Percentiles rank a stretch among this genome's conserved stretches.
These are phyloP conservation scores for Nothoprocta perdicaria DNA, from an alignment of 2,113 vertebrate species.

Conservation along the genomic window DNA sequence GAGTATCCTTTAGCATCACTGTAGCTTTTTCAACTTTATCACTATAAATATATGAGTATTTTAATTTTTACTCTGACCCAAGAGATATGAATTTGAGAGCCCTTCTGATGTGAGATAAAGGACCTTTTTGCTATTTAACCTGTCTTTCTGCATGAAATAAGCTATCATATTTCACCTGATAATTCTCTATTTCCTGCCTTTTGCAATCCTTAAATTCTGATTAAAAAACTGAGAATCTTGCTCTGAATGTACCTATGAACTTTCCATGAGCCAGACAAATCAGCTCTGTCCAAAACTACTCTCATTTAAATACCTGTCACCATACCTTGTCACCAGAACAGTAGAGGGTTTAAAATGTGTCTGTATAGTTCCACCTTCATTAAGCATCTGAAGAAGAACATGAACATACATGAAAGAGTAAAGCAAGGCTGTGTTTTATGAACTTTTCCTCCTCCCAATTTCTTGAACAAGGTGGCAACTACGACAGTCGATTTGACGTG, in stretches of 20 bases:
- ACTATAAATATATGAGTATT: background rate
- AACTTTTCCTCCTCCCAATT: conserved; percentile 65
- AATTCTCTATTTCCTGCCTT: background rate
- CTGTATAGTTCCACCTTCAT: conserved; percentile 27
- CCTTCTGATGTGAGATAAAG: background rate
- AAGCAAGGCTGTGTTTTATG: conserved; percentile 24
- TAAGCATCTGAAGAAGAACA: conserved; percentile 41
- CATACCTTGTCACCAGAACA: background rate
- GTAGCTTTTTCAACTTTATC: background rate
- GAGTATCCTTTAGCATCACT: background rate
- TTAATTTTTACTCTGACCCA: background rate
- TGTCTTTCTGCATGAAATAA: background rate
- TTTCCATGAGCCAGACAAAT: conserved; percentile 7
- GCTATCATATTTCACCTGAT: background rate
- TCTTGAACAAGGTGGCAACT: conserved; percentile 91
- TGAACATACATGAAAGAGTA: background rate
- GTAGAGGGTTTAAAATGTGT: background rate
- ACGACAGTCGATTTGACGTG: conserved; percentile 96
- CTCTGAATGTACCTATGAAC: background rate
- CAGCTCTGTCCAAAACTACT: background rate
- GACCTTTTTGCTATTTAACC: background rate
- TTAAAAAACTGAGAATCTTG: background rate
- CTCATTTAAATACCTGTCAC: background rate
- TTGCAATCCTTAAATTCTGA: background rate
- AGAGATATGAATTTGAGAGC: background rate